Conservation (phyloP, 2,888 invertebrate species). For the Plemyria rubiginata region DNA sequence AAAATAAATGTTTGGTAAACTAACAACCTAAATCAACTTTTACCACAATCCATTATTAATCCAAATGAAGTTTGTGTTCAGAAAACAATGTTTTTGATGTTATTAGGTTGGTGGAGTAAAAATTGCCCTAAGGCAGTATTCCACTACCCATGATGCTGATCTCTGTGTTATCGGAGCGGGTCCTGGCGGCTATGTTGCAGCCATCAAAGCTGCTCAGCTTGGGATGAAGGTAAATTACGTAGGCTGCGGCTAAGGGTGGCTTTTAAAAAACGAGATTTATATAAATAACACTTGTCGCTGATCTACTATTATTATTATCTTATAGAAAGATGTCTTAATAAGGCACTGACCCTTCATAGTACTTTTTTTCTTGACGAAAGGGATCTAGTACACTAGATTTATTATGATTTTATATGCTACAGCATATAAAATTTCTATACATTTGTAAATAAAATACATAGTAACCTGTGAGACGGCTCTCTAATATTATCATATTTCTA, state of each 20-base stretch:
- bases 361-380: too few species aligned
- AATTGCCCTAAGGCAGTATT: constrained; percentile 85
- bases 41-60: neutral
- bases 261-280: too few species aligned
- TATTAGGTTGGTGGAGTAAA: constrained; percentile 65
- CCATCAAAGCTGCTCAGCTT: constrained; percentile 99
- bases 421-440: too few species aligned
- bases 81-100: neutral
- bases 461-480: too few species aligned
- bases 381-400: too few species aligned
- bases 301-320: too few species aligned
- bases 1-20: constrained; percentile 1
- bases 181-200: constrained; percentile 99
- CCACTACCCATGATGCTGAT: constrained; percentile 93
- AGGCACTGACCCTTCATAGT: too few species aligned
- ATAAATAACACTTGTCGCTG: neutral
- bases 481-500: constrained; percentile 55
- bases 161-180: constrained; percentile 99
- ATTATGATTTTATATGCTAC: too few species aligned
- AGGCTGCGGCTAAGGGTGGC: too few species aligned
- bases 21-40: too few species aligned
- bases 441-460: too few species aligned
- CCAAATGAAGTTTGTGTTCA: neutral
- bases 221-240: constrained; percentile 99
- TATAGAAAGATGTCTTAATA: too few species aligned